Conservation (phyloP, 2,888 invertebrate species). For the Opisthograptis luteolata region DNA sequence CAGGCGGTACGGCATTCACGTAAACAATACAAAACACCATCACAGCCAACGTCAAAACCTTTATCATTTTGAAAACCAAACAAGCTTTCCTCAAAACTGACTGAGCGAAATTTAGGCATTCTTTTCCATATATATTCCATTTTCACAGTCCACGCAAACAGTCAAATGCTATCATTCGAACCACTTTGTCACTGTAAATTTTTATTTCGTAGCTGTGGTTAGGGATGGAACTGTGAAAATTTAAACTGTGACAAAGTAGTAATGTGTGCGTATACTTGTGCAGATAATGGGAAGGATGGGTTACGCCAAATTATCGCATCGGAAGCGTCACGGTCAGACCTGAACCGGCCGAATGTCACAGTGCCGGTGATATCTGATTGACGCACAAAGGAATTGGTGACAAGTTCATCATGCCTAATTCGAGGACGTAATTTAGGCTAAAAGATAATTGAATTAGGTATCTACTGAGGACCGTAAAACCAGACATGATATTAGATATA, state of each 20-base stretch:
- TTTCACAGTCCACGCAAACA: neutral
- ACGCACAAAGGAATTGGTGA: constrained; percentile 45
- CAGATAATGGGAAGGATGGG: constrained; percentile 26
- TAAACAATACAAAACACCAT: constrained; percentile 28
- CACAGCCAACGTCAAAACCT: constrained; percentile 24
- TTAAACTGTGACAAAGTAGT: constrained; percentile 6
- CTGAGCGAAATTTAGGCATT: constrained; percentile 4
- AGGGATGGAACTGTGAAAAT: neutral
- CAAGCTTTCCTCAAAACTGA: constrained; percentile 1
- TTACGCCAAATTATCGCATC: constrained; percentile 41
- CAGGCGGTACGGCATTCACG: constrained; percentile 29
- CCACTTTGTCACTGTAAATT: constrained; percentile 6
- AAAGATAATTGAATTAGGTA: too few relatives aligned
- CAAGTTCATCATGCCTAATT: constrained; percentile 42
- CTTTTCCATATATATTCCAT: constrained; percentile 13
- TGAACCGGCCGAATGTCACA: constrained; percentile 46
- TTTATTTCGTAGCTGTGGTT: neutral
- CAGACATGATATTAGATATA: too few relatives aligned
- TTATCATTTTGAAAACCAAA: constrained; percentile 29
- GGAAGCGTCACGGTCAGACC: constrained; percentile 50
- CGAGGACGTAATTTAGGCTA: constrained; percentile 24
- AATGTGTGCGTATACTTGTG: neutral
- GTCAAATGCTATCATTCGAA: neutral
- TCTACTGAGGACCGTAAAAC: too few relatives aligned
- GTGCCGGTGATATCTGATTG: constrained; percentile 48